phyloP scores from a whole-genome alignment of 2,888 invertebrate genomes.

The Andrena chrysosceles region DNA sequence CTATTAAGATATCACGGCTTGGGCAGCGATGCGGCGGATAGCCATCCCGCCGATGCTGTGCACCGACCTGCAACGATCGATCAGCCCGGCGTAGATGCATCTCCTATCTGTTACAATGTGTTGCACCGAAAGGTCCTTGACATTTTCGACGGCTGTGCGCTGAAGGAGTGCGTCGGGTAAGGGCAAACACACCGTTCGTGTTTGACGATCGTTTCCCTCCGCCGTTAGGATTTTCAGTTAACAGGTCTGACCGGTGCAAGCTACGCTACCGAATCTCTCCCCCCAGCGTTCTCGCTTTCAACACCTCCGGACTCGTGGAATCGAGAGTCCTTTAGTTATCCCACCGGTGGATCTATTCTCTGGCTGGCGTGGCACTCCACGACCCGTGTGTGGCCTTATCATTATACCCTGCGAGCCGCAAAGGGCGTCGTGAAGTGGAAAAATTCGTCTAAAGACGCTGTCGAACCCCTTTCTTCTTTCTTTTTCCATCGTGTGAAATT shows the following conservation, averaged over 20 bases:
- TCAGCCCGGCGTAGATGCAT: constrained; percentile 6
- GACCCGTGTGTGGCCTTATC: constrained; percentile 64
- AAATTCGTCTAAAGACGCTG: constrained; percentile 50
- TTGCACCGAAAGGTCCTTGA: background rate
- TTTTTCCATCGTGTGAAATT: background rate
- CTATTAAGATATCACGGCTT: constrained; percentile 64
- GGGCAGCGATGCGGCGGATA: constrained; percentile 1
- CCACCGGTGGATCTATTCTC: constrained; percentile 47
- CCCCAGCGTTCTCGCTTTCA: constrained; percentile 44
- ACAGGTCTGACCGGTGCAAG: constrained; percentile 23
- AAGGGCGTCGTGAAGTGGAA: constrained; percentile 44
- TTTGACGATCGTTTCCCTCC: background rate
- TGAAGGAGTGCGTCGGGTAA: background rate
- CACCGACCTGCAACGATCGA: background rate
- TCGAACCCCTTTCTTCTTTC: constrained; percentile 42
- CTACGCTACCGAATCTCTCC: constrained; percentile 34
- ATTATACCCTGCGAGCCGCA: constrained; percentile 43
- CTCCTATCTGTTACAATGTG: background rate
- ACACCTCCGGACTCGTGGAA: constrained; percentile 27
- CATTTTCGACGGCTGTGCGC: background rate
- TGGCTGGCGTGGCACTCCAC: constrained; percentile 33
- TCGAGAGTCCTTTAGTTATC: constrained; percentile 51
- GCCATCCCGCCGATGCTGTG: background rate
- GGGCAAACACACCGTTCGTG: background rate
- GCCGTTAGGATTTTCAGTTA: constrained; percentile 6